phyloP scores from a whole-genome alignment of 2,888 invertebrate species.

The Latrodectus hesperus region DNA sequence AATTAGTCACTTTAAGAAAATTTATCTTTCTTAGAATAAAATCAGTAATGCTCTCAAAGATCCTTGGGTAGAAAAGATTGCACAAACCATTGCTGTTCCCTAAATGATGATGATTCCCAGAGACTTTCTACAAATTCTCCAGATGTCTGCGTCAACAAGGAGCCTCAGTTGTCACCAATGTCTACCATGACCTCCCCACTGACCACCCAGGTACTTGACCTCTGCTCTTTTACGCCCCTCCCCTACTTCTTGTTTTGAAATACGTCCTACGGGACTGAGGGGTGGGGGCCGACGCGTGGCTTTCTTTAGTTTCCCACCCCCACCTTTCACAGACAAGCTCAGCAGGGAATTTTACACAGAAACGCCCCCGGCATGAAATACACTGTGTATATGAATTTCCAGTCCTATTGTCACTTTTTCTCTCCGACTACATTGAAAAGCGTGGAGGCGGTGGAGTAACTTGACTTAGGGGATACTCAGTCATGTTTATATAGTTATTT shows the following conservation, averaged over 20 bases:
- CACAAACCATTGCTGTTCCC: too few relatives aligned
- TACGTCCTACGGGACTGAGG: not conserved
- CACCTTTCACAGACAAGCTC: not conserved
- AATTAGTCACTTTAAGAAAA: too few relatives aligned
- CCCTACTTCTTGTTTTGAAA: not conserved
- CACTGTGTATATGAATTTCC: not conserved
- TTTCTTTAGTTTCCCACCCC: not conserved
- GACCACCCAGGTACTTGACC: conserved; percentile 67
- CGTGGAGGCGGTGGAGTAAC: not conserved
- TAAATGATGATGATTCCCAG: not conserved
- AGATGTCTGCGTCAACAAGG: conserved; percentile 14
- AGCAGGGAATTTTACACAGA: conserved; percentile 24
- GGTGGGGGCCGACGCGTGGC: conserved; percentile 25
- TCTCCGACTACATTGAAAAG: not conserved
- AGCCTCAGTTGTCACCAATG: conserved; percentile 46
- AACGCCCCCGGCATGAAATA: conserved; percentile 26
- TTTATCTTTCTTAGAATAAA: too few relatives aligned
- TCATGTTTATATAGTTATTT: conserved; percentile 33
- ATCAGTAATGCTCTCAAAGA: too few relatives aligned
- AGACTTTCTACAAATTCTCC: conserved; percentile 3
- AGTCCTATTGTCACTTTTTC: conserved; percentile 1
- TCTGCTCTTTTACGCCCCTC: conserved; percentile 30
- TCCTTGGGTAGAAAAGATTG: too few relatives aligned
- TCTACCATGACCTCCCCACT: conserved; percentile 35
- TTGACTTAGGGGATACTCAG: not conserved